Percentiles rank a stretch among this genome's conserved stretches.
phyloP scores from a whole-genome alignment of 37 sponge, comb jelly and placozoan genomes.

The Hormiphora californensis region DNA sequence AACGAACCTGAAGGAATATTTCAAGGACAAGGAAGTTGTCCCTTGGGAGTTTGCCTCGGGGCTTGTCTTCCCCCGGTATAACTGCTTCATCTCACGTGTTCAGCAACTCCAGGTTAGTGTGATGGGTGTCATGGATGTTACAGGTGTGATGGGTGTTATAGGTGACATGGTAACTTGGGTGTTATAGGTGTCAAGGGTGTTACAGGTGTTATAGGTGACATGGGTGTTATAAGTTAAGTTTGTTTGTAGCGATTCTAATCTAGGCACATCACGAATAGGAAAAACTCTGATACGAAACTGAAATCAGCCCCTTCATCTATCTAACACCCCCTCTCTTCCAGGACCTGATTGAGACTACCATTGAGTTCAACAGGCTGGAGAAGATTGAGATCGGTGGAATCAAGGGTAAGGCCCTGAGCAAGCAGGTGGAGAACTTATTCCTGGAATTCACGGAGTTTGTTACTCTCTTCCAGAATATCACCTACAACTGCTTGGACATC shows the following conservation, averaged over 20 bases:
- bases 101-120: slow-evolving; percentile 63
- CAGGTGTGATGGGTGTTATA: no score
- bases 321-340: slow-evolving; percentile 25
- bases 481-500: slow-evolving; percentile 75
- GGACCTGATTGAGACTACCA: slow-evolving; percentile 73
- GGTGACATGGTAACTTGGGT: no score
- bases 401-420: slow-evolving; percentile 67
- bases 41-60: slow-evolving; percentile 74
- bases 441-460: slow-evolving; percentile 69
- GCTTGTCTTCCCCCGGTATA: slow-evolving; percentile 74
- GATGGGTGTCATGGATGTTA: no score
- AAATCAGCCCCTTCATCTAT: no score
- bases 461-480: slow-evolving; percentile 62
- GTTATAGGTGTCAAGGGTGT: no score
- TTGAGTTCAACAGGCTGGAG: slow-evolving; percentile 85
- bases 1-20: slow-evolving; percentile 59
- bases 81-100: slow-evolving; percentile 68
- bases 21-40: slow-evolving; percentile 62
- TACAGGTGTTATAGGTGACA: no score
- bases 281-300: no score
- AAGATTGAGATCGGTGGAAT: slow-evolving; percentile 89
- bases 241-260: no score
- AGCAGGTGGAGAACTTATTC: slow-evolving; percentile 67
- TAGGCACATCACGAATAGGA: no score
- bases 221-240: no score